Evolutionary conservation across 2,113 vertebrate genomes (phyloP), one percentile per base, ranked within the genome.

Genomic region (Poecilia latipinna): DNA sequence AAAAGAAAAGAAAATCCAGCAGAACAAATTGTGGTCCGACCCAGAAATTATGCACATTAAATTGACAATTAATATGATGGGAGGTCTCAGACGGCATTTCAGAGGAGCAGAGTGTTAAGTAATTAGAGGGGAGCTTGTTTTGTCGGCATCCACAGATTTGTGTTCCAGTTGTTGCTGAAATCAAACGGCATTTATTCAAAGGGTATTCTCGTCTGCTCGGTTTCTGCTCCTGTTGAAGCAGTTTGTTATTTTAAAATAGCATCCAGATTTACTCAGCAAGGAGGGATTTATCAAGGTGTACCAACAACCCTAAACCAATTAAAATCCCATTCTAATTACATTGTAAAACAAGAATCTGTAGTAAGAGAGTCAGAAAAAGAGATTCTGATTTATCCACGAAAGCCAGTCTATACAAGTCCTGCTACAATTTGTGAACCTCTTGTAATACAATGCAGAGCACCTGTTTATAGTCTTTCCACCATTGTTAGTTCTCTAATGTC

Each of bases 401-500:
- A 60, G 31, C 26, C 22, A 70, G 12, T 72, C 69, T 32, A 64
- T 68, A 26, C 44, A 22, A 48, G 12, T 63, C 57, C 64, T 42
- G 68, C 13, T 35, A 54, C 33, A 31, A 28, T 29, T 32, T 64
- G 51, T 61, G 39, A 73, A 76, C 24, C 70, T 61, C 17, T 15
- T 74, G 51, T 37, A 32, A 73, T 62, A 39, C 72, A 68, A 73
- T 62, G 48, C 74, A 68, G 57, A 70, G 15, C 82, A 85, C 70
- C 65, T 89, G 86, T 89, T 91, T 89, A 86, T 72, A 84, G 65
- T 85, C 83, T 51, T 66, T 75, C 62, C 44, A 68, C 74, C 60
- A 74, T 71, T 91, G 85, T 89, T 86, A 79, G 62, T 71, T 26
- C 61, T 68, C 66, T 85, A 61, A 82, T 87, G 62, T 88, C 90